Evolutionary conservation across 2,113 vertebrate genomes (phyloP).

Genomic region (Columba livia): DNA sequence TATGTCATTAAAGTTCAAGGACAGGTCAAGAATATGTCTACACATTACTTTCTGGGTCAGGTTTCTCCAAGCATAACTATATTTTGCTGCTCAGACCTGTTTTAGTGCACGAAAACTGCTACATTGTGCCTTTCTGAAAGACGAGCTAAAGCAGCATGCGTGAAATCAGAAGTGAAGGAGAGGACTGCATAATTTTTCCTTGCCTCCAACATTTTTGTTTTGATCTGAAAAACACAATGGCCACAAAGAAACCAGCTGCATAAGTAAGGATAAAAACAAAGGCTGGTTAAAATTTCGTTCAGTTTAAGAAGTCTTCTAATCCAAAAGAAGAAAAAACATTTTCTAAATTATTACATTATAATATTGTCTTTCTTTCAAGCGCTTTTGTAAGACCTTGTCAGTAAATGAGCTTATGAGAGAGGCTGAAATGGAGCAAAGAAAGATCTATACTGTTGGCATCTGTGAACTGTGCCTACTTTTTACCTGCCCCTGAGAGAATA

Average conservation of each 20-base stretch:
- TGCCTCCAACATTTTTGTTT: slow-evolving; percentile 3
- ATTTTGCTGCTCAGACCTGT: background rate
- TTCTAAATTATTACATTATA: background rate
- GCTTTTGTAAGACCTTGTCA: background rate
- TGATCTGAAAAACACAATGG: background rate
- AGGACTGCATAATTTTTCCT: background rate
- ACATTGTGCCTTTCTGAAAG: background rate
- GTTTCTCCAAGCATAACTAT: background rate
- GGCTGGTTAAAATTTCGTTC: background rate
- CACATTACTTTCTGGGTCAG: background rate
- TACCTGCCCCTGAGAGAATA: background rate
- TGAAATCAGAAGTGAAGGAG: background rate
- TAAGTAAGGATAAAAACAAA: background rate
- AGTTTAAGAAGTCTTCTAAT: background rate
- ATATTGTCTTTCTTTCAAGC: background rate
- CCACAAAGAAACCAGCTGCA: slow-evolving; percentile 4
- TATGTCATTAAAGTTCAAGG: background rate
- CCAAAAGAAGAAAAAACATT: background rate
- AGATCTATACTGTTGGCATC: background rate
- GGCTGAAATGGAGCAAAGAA: background rate
- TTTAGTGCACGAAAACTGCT: background rate
- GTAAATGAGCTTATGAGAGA: background rate
- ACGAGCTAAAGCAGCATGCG: background rate
- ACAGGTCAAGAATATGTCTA: background rate
- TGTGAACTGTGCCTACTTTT: background rate